These are phyloP conservation scores for Lycaena phlaeas DNA, from an alignment of 2,888 invertebrate genomes.

Conservation along the genomic window DNA sequence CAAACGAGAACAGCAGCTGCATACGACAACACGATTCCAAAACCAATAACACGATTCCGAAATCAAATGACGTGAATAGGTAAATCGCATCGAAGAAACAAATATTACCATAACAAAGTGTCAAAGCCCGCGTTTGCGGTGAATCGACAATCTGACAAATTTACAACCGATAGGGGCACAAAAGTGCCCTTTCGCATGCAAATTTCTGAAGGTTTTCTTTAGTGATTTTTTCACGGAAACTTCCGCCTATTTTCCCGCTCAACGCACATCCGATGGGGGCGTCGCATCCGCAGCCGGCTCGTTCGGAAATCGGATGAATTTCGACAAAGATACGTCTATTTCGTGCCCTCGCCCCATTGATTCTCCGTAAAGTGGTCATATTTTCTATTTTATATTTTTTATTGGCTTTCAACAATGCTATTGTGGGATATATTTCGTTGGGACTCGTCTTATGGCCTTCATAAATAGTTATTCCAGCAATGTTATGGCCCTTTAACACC, in stretches of 20 bases:
- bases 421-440: slow-evolving; percentile 19
- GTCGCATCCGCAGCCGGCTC: slow-evolving; percentile 51
- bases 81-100: slow-evolving; percentile 22
- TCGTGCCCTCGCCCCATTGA: slow-evolving; percentile 24
- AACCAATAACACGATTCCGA: slow-evolving; percentile 5
- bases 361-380: slow-evolving; percentile 38
- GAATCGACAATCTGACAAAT: slow-evolving; percentile 69
- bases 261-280: slow-evolving; percentile 57
- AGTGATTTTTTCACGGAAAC: slow-evolving; percentile 51
- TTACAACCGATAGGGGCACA: slow-evolving; percentile 63
- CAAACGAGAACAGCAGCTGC: no score
- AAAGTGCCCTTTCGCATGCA: slow-evolving; percentile 67
- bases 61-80: slow-evolving; percentile 11
- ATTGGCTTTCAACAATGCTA: slow-evolving; percentile 41
- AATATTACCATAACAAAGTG: slow-evolving; percentile 68
- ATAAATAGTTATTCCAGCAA: slow-evolving; percentile 4
- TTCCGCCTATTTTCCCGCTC: slow-evolving; percentile 72
- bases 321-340: slow-evolving; percentile 20
- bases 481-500: slow-evolving; percentile 5
- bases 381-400: slow-evolving; percentile 52
- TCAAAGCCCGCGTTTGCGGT: slow-evolving; percentile 44
- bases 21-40: no score
- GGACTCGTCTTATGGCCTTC: slow-evolving; percentile 8
- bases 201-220: slow-evolving; percentile 58
- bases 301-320: slow-evolving; percentile 57